phyloP scores from a whole-genome alignment of 2,797 vertebrate species.

The Hypotaenidia philippensis region DNA sequence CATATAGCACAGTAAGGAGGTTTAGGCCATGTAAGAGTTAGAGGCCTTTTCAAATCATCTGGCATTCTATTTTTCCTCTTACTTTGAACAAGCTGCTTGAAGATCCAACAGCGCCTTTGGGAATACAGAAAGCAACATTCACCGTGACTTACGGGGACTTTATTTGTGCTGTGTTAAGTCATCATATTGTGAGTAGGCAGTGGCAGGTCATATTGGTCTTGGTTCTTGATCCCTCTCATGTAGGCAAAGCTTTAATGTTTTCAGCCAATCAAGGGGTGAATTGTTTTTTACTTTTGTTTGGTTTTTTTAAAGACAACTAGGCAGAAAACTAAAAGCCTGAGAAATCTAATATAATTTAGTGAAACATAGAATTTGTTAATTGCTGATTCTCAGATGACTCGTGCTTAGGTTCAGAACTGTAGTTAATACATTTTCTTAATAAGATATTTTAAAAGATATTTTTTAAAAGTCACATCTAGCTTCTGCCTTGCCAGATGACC shows the following conservation, averaged over 20 bases:
- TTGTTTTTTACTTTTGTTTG: background rate
- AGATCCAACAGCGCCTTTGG: background rate
- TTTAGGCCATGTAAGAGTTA: background rate
- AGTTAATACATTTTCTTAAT: background rate
- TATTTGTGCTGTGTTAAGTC: background rate
- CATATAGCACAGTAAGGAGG: background rate
- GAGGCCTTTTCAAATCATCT: background rate
- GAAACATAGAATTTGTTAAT: background rate
- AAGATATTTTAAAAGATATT: background rate
- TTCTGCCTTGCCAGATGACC: background rate
- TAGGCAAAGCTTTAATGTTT: background rate
- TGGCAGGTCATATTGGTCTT: background rate
- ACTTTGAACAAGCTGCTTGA: background rate
- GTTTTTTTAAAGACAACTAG: background rate
- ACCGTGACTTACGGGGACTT: background rate
- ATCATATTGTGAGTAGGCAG: background rate
- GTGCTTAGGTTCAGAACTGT: background rate
- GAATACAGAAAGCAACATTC: background rate
- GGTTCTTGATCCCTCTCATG: background rate
- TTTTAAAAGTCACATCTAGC: background rate
- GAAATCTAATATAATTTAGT: background rate
- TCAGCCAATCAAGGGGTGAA: background rate
- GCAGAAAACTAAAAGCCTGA: background rate
- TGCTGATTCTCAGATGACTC: background rate
- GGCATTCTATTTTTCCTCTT: background rate